Evolutionary conservation across 2,113 vertebrate genomes (phyloP).

Genomic region (Drymodes brunneopygia): DNA sequence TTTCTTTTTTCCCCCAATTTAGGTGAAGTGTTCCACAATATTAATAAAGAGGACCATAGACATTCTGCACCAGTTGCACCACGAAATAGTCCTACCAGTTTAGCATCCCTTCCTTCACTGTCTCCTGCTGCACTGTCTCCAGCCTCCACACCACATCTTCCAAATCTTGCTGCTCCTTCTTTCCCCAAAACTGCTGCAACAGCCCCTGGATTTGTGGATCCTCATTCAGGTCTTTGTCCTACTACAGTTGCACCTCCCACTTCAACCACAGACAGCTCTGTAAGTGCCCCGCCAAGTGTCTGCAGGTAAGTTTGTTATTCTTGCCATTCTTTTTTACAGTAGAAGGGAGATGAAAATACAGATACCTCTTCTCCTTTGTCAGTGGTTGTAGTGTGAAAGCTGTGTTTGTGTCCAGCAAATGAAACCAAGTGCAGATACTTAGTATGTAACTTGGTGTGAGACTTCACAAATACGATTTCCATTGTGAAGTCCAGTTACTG

Average conservation of each 20-base stretch:
- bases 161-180: conserved; percentile 79
- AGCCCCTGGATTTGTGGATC: conserved; percentile 84
- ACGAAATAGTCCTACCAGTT: conserved; percentile 82
- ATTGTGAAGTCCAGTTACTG: neutral
- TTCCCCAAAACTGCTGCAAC: conserved; percentile 86
- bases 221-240: conserved; percentile 85
- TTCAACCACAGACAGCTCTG: conserved; percentile 76
- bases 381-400: neutral
- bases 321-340: neutral
- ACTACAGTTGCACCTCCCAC: conserved; percentile 79
- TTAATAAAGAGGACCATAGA: conserved; percentile 90
- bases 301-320: conserved; percentile 84
- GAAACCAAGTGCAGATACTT: neutral
- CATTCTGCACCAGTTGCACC: conserved; percentile 79
- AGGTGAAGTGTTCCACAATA: conserved; percentile 94
- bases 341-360: neutral
- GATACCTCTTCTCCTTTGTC: neutral
- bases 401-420: neutral
- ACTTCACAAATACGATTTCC: neutral
- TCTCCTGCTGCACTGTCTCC: conserved; percentile 79
- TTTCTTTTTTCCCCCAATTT: neutral
- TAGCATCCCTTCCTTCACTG: conserved; percentile 82
- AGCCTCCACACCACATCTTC: conserved; percentile 80
- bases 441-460: neutral
- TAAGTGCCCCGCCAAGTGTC: conserved; percentile 91